Percentiles rank a stretch among this genome's conserved stretches.
phyloP scores from a whole-genome alignment of 2,797 vertebrate species.

The Alcedo quadribrachys region DNA sequence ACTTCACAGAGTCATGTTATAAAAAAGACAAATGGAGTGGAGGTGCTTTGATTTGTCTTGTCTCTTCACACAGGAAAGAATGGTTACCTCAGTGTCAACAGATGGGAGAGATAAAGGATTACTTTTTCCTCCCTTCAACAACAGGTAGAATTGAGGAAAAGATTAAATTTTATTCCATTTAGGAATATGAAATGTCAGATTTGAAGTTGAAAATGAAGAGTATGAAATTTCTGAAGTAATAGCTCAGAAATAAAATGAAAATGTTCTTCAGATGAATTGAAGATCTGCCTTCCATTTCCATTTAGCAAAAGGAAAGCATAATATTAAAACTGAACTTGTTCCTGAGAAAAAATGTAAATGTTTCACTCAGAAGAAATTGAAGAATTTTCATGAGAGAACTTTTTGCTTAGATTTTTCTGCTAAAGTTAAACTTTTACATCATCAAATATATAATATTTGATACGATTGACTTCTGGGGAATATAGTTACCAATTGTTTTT shows the following conservation, averaged over 20 bases:
- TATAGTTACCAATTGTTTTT: neutral
- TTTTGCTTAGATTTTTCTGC: neutral
- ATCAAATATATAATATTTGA: neutral
- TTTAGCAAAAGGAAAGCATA: neutral
- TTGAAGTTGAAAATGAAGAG: neutral
- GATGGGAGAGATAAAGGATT: neutral
- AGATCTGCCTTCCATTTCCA: neutral
- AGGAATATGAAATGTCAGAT: neutral
- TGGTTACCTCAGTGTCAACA: neutral
- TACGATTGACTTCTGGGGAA: neutral
- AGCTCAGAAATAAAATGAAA: neutral
- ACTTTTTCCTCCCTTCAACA: neutral
- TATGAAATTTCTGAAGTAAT: neutral
- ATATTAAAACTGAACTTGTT: neutral
- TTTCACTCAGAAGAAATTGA: neutral
- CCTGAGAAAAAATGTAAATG: neutral
- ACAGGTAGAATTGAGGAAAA: neutral
- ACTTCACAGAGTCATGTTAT: neutral
- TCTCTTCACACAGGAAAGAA: neutral
- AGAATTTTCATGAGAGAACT: neutral
- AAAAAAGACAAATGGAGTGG: slow-evolving; percentile 5
- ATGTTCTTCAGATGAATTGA: neutral
- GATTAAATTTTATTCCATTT: neutral
- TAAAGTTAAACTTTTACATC: neutral
- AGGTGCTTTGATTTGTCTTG: neutral